These are phyloP conservation scores for Mactra quadrangularis DNA, from an alignment of 1,140 invertebrate genomes.

Conservation along the genomic window DNA sequence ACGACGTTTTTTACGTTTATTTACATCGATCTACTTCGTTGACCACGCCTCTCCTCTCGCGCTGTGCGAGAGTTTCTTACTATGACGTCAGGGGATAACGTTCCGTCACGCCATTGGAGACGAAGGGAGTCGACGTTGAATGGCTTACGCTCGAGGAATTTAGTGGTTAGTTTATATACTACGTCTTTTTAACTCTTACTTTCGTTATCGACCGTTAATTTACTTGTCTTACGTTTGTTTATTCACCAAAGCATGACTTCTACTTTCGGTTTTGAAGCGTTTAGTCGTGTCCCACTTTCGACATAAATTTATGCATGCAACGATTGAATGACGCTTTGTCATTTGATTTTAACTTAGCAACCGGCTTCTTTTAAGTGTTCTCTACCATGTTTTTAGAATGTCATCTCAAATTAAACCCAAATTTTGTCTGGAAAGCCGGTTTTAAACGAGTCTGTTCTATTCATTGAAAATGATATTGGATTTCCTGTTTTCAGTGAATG, in stretches of 20 bases:
- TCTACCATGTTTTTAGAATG: too few relatives aligned
- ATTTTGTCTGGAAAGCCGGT: too few relatives aligned
- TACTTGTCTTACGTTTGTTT: background rate
- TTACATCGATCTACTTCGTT: conserved; percentile 38
- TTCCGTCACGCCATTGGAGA: conserved; percentile 62
- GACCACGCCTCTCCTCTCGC: conserved; percentile 55
- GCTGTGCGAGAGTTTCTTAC: conserved; percentile 31
- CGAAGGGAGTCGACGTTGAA: conserved; percentile 24
- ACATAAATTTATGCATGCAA: conserved; percentile 16
- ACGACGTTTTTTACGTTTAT: conserved; percentile 15
- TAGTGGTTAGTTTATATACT: conserved; percentile 9
- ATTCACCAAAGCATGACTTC: background rate
- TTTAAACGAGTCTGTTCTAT: too few relatives aligned
- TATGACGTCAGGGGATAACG: conserved; percentile 59
- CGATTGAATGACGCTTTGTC: too few relatives aligned
- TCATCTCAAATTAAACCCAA: too few relatives aligned
- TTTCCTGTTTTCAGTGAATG: too few relatives aligned
- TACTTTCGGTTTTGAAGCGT: conserved; percentile 48
- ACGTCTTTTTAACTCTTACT: background rate
- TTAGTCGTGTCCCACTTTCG: background rate
- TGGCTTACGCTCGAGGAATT: conserved; percentile 35
- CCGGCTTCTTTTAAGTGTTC: too few relatives aligned
- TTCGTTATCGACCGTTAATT: background rate
- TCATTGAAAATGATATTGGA: too few relatives aligned
- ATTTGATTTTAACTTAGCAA: too few relatives aligned